Evolutionary conservation across 2,113 vertebrate species (phyloP).

Genomic region (Potamarius usumacintae): DNA sequence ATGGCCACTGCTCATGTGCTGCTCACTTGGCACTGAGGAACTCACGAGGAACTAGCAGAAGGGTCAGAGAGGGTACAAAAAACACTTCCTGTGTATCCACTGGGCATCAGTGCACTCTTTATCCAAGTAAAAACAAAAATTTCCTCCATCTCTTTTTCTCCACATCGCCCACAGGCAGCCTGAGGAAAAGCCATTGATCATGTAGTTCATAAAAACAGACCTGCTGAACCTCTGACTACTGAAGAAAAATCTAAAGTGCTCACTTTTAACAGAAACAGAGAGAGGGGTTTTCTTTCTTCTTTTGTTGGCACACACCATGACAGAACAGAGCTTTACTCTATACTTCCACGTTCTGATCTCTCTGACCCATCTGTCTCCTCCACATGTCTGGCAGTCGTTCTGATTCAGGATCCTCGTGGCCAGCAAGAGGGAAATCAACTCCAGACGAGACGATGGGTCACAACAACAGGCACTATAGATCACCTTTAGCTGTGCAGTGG

Average conservation of each 20-base stretch:
- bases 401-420: slow-evolving; percentile 22
- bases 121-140: slow-evolving; percentile 19
- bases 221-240: background rate
- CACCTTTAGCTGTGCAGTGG: slow-evolving; percentile 2
- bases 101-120: slow-evolving; percentile 7
- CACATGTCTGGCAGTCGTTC: slow-evolving; percentile 21
- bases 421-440: slow-evolving; percentile 34
- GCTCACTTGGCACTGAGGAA: background rate
- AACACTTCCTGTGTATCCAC: background rate
- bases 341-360: slow-evolving; percentile 16
- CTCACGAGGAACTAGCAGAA: background rate
- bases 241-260: slow-evolving; percentile 1
- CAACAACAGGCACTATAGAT: slow-evolving; percentile 25
- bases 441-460: slow-evolving; percentile 48
- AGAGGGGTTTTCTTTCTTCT: background rate
- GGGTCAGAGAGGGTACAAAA: background rate
- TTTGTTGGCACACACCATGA: slow-evolving; percentile 7
- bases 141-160: background rate
- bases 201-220: slow-evolving; percentile 30
- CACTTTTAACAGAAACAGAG: background rate
- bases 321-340: background rate
- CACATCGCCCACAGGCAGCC: slow-evolving; percentile 26
- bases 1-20: background rate
- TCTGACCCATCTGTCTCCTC: slow-evolving; percentile 25
- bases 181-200: slow-evolving; percentile 23